phyloP scores from a whole-genome alignment of 1,140 invertebrate species.

The Pseudobourletiella spinata region DNA sequence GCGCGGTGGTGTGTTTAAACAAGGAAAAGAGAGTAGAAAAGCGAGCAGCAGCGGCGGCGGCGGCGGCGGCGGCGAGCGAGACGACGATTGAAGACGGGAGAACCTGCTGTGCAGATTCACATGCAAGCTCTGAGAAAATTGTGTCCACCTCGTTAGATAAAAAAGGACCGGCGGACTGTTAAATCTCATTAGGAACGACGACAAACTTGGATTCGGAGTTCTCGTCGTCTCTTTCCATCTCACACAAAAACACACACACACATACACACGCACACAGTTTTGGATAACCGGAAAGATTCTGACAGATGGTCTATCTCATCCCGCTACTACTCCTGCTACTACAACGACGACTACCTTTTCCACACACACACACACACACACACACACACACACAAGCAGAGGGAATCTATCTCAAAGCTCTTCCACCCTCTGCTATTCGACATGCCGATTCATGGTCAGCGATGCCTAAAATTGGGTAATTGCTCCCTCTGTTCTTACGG shows the following conservation, averaged over 20 bases:
- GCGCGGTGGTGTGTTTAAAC: neutral
- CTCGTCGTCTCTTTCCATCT: neutral
- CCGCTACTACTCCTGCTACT: no score
- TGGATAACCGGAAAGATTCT: neutral
- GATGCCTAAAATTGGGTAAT: constrained; percentile 18
- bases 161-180: constrained; percentile 9
- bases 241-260: neutral
- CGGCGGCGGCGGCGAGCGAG: neutral
- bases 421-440: neutral
- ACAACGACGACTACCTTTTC: constrained; percentile 9
- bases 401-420: no score
- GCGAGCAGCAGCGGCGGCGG: neutral
- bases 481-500: constrained; percentile 9
- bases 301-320: constrained; percentile 8
- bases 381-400: no score
- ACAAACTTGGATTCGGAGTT: constrained; percentile 6
- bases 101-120: constrained; percentile 11
- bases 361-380: neutral
- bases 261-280: neutral
- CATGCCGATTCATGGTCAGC: constrained; percentile 12
- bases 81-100: neutral
- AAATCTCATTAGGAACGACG: constrained; percentile 9
- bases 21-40: neutral
- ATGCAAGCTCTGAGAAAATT: constrained; percentile 3
- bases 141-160: constrained; percentile 11